phyloP scores from a whole-genome alignment of 1,140 invertebrate genomes.

The Drosophila gunungcola region DNA sequence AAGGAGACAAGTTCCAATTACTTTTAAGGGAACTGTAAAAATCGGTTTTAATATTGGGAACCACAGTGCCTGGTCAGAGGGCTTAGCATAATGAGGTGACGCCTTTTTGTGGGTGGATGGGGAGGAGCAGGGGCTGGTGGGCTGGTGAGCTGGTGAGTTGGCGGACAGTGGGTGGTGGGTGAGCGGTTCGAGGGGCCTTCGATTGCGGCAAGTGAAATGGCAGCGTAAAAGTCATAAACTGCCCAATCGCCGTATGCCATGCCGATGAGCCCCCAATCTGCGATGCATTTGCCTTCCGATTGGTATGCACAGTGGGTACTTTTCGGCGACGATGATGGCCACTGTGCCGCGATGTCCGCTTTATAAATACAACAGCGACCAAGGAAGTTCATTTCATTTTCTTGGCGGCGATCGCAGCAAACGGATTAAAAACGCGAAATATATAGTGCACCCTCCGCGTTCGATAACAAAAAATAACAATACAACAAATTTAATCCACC shows the following conservation, averaged over 20 bases:
- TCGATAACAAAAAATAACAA: not conserved
- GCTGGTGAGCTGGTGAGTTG: too few species aligned
- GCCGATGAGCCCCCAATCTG: conserved; percentile 29
- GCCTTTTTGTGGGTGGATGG: not conserved
- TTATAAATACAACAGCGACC: conserved; percentile 84
- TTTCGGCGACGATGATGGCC: conserved; percentile 4
- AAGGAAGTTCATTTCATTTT: conserved; percentile 84
- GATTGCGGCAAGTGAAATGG: conserved; percentile 68
- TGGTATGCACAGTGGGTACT: conserved; percentile 57
- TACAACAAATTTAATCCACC: not conserved
- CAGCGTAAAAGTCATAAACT: conserved; percentile 73
- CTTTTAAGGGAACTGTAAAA: too few species aligned
- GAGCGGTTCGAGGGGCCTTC: conserved; percentile 1
- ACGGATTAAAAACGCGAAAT: conserved; percentile 27
- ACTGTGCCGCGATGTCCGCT: conserved; percentile 61
- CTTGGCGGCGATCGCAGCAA: conserved; percentile 60
- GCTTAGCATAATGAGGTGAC: conserved; percentile 33
- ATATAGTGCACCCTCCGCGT: not conserved
- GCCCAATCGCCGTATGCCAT: conserved; percentile 43
- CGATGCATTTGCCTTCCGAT: conserved; percentile 23
- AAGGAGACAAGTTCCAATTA: too few species aligned
- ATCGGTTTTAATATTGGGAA: too few species aligned
- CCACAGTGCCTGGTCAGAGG: conserved; percentile 33
- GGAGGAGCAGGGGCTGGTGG: conserved; percentile 9
- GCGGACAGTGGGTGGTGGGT: conserved; percentile 10